Evolutionary conservation across 2,888 invertebrate species (phyloP).

Genomic region (Aporophyla lueneburgensis): DNA sequence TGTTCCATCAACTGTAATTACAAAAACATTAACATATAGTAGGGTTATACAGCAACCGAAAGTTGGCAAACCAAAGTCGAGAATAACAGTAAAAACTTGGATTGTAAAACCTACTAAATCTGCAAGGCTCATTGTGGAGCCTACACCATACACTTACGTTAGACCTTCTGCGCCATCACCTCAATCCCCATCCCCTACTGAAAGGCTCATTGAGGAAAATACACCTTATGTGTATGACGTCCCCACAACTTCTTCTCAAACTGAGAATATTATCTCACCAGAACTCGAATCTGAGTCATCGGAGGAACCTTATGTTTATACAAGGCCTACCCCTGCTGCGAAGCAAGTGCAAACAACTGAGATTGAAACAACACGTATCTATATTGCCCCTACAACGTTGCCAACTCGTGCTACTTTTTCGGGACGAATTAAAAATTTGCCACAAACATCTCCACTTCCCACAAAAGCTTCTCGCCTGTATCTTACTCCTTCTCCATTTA

Average conservation of each 20-base stretch:
- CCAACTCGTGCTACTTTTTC: slow-evolving; percentile 73
- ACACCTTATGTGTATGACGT: slow-evolving; percentile 78
- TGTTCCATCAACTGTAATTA: slow-evolving; percentile 79
- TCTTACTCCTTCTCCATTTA: slow-evolving; percentile 81
- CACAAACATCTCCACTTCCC: slow-evolving; percentile 72
- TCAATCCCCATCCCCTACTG: slow-evolving; percentile 71
- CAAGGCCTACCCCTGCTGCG: slow-evolving; percentile 73
- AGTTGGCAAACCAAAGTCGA: slow-evolving; percentile 81
- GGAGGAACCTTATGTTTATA: slow-evolving; percentile 74
- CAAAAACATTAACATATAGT: slow-evolving; percentile 84
- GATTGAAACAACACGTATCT: slow-evolving; percentile 70
- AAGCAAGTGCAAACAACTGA: slow-evolving; percentile 71
- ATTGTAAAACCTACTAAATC: slow-evolving; percentile 85
- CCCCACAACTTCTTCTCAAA: slow-evolving; percentile 71
- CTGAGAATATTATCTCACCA: slow-evolving; percentile 65
- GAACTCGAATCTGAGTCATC: slow-evolving; percentile 65
- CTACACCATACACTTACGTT: slow-evolving; percentile 79
- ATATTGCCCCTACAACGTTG: slow-evolving; percentile 70
- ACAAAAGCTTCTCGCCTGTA: slow-evolving; percentile 78
- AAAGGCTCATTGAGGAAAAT: slow-evolving; percentile 71
- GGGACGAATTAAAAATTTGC: slow-evolving; percentile 68
- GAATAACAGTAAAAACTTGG: slow-evolving; percentile 87
- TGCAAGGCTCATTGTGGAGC: slow-evolving; percentile 76
- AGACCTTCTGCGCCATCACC: slow-evolving; percentile 68
- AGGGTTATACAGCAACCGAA: slow-evolving; percentile 81